Base-by-base conservation (phyloP, 2,113 vertebrate species). In the Cyprinus carpio region DNA sequence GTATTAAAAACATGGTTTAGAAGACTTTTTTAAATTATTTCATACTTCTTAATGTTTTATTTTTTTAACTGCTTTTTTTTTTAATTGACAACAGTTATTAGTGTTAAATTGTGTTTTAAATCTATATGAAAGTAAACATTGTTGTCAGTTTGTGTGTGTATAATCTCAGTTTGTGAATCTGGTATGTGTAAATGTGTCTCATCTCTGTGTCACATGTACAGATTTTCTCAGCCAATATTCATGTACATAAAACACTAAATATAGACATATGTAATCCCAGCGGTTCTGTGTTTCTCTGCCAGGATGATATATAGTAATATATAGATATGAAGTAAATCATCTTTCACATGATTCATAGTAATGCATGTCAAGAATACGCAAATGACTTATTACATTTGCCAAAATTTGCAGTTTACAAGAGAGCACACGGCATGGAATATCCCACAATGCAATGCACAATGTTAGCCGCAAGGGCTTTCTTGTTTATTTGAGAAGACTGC, bases 1-100 rank as follows among this genome's bases (percentile, higher is more conserved):
- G 90, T 93, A 92, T 89, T 91, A 89, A 86, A 75, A 81, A 90
- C 90, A 81, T 87, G 90, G 91, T 93, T 93, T 92, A 92, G 88
- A 93, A 93, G 92, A 94, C 91, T 96, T 96, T 98, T 96, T 99
- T 11, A 99, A 99, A 97, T 99, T 99, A 98, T 99, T 99, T 98
- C 96, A 96, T 96, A 96, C 95, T 96, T 95, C 96, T 93, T 92
- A 92, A 93, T 95, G 95, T 92, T 91, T 94, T 93, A 88, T 91
- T 95, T 95, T 85, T 85, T 81, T 79, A 82, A 82, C 43, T 86
- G 77, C 6, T 40, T 6, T 86, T 82, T 95, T 96, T 93, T 93
- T 91, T 93, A 93, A 95, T 95, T 92, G 95, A 96, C 93, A 91
- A 93, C 96, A 94, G 95, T 95, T 86, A 95, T 94, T 96, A 95